These are phyloP conservation scores for Dinoponera quadriceps DNA, from an alignment of 1,140 invertebrate species.

Conservation along the genomic window DNA sequence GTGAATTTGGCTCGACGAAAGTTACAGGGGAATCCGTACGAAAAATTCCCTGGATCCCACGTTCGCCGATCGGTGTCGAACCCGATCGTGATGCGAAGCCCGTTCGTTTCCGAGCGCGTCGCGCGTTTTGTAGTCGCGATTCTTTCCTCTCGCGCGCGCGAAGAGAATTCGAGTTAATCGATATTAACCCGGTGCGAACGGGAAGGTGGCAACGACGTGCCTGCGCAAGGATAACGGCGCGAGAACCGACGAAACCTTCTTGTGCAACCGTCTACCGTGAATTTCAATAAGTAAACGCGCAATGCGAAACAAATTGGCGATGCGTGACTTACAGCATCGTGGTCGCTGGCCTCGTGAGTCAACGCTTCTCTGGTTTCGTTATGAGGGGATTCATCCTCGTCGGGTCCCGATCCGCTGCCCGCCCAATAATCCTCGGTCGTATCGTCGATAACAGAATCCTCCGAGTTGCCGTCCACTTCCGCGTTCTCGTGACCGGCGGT, in stretches of 20 bases:
- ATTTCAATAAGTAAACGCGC: constrained; percentile 54
- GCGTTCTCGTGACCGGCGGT: constrained; percentile 74
- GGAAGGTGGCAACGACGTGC: constrained; percentile 2
- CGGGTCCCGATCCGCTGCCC: constrained; percentile 83
- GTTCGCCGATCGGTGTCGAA: no score
- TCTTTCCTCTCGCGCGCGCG: background rate
- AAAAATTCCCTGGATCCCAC: no score
- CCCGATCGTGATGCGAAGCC: no score
- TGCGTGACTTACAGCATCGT: constrained; percentile 87
- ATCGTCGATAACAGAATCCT: constrained; percentile 81
- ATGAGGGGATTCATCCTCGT: constrained; percentile 79
- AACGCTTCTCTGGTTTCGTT: constrained; percentile 89
- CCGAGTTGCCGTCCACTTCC: constrained; percentile 77
- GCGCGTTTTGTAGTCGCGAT: no score
- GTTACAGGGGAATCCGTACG: background rate
- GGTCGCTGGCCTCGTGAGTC: constrained; percentile 89
- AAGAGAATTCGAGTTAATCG: background rate
- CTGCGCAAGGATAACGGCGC: constrained; percentile 28
- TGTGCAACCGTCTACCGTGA: constrained; percentile 37
- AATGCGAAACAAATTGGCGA: constrained; percentile 56
- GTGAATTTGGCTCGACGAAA: background rate
- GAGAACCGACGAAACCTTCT: constrained; percentile 26
- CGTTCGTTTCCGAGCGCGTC: no score
- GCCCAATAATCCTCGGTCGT: constrained; percentile 85
- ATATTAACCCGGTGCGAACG: background rate